These are phyloP conservation scores for Conchocele bisecta DNA, from an alignment of 2,888 invertebrate genomes.

Conservation along the genomic window DNA sequence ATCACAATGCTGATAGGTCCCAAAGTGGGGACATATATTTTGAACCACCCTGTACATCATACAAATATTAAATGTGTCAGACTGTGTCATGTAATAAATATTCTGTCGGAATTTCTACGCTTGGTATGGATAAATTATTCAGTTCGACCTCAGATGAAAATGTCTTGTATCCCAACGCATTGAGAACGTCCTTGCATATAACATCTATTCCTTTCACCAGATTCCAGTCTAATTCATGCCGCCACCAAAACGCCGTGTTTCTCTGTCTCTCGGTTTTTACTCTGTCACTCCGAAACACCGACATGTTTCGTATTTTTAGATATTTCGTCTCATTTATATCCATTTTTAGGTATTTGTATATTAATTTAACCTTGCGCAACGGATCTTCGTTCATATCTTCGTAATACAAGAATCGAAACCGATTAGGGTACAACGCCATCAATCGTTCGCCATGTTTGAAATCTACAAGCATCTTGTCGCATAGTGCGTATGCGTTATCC, in stretches of 20 bases:
- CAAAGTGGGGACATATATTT: too few species aligned
- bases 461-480: conserved; percentile 24
- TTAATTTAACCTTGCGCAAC: conserved; percentile 28
- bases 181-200: conserved; percentile 22
- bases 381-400: conserved; percentile 32
- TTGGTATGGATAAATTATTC: conserved; percentile 8
- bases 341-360: conserved; percentile 39
- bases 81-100: neutral
- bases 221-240: conserved; percentile 15
- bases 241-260: conserved; percentile 36
- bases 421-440: conserved; percentile 10
- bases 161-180: conserved; percentile 23
- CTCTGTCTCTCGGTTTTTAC: conserved; percentile 4
- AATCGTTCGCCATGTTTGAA: conserved; percentile 19
- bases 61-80: too few species aligned
- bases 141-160: conserved; percentile 1
- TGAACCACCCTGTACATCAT: too few species aligned
- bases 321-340: conserved; percentile 14
- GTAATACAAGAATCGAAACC: conserved; percentile 31
- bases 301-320: neutral
- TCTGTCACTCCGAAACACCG: conserved; percentile 4
- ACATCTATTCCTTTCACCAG: conserved; percentile 12
- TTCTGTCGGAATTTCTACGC: conserved; percentile 9
- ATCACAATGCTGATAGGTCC: too few species aligned
- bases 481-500: conserved; percentile 12